phyloP scores from a whole-genome alignment of 1,140 invertebrate genomes.

The Holotrichia oblita region DNA sequence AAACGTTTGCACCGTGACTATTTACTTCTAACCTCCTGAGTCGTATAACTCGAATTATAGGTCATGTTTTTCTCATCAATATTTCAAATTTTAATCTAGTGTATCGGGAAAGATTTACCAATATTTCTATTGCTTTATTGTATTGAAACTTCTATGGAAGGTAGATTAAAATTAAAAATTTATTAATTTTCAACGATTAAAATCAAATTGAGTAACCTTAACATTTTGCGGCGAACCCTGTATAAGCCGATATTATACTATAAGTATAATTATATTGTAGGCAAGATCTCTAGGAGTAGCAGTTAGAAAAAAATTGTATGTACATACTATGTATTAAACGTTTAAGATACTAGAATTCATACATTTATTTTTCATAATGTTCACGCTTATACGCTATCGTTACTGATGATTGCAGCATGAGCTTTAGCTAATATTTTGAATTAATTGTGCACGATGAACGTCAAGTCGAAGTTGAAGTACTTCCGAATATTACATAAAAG shows the following conservation, averaged over 20 bases:
- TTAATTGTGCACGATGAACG: slow-evolving; percentile 4
- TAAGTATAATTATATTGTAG: too few species aligned
- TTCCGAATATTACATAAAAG: slow-evolving; percentile 12
- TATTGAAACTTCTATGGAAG: not conserved
- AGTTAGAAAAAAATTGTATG: too few species aligned
- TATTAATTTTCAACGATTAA: too few species aligned
- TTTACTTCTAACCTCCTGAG: not conserved
- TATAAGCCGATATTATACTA: too few species aligned
- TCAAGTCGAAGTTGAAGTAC: not conserved
- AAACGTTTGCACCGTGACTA: too few species aligned
- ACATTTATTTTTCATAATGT: not conserved
- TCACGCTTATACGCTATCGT: not conserved
- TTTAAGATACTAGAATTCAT: too few species aligned
- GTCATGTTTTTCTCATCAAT: not conserved
- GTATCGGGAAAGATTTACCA: too few species aligned
- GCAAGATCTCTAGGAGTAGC: too few species aligned
- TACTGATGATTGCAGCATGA: not conserved
- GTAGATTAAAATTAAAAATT: not conserved
- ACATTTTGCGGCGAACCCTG: too few species aligned
- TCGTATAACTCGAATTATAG: not conserved
- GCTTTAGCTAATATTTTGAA: not conserved
- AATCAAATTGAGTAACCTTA: too few species aligned
- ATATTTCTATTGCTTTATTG: not conserved
- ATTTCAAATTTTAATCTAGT: not conserved
- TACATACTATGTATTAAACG: too few species aligned